Evolutionary conservation across 1,140 invertebrate genomes (phyloP), one percentile per base, ranked within the genome.

Genomic region (Lordiphosa stackelbergi): DNA sequence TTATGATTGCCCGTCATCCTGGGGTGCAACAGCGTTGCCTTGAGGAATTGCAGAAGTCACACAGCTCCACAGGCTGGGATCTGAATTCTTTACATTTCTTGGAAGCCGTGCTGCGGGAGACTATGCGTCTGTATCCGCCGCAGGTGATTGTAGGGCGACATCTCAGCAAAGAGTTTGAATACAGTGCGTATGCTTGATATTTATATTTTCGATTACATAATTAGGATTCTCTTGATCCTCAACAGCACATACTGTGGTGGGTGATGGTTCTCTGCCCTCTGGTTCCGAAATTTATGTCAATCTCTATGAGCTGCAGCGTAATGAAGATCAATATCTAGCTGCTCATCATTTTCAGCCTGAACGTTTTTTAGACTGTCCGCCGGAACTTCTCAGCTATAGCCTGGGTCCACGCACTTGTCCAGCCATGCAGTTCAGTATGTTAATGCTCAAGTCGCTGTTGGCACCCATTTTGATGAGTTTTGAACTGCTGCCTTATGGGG

Each of bases 321-420:
- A 40, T 46, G 55, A 52, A 12, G 13, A 52, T 13, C 57, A 41
- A 0, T 70, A 58, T 16, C 5, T 28, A 0, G 16, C 28, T 9
- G 22, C 70, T 0, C 35, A 45, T 1, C 46, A 54, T 3, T 81
- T 81, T 35, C 38, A 46, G 9, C 58, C 68, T 0, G 59, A 72
- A 12, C 59, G 75, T 4, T 83, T 83, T 43, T 1, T 77, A 5
- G 13, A 19, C 6, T 19, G 47, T 10, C 5, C 62, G 0, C 8
- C 37, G 5, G 66, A 81, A 12, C 58, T 81, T 1, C 54, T 83
- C 0, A 61, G 59, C 43, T 83, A 55, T 12, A 48, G 75, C 4
- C 9, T 83, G 1, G 75, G 75, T 12, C 59, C 77, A 6, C 75
- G 75, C 0, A 46, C 42, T n/a, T 81, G 75, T 59, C 75, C 75